Base-by-base conservation (phyloP, 1,140 invertebrate species). In the Lordiphosa clarofinis region DNA sequence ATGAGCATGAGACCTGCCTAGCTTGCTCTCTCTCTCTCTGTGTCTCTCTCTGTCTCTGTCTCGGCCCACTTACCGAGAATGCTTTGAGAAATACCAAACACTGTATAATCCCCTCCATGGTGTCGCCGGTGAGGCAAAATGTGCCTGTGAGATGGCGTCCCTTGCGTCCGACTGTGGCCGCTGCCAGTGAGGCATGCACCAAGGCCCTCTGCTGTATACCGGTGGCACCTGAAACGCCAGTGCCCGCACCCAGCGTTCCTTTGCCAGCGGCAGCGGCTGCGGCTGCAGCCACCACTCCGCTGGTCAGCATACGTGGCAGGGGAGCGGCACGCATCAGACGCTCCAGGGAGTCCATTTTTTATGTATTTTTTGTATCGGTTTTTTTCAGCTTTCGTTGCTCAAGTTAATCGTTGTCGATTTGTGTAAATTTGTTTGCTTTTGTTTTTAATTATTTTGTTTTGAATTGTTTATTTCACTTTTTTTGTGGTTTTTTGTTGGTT, bases 31-130 rank as follows among this genome's bases (percentile, higher is more conserved):
- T 35, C n/a, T 35, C 46, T 44, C 6, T 13, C 31, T 19, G 2
- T 19, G 19, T 19, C 37, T 8, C 28, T 28, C 21, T 35, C 50
- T 43, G 15, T 53, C 35, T 52, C 24, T 46, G 12, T 40, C 28
- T 39, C 15, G 28, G 28, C 5, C 59, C 56, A 91, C 94, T 94
- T 92, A 96, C 95, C 94, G 94, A 95, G 87, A 96, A 96, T 28
- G 95, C 95, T 90, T 96, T 96, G 82, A 96, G 92, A 90, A 96
- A 96, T 71, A 96, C 95, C 72, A 96, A 92, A 90, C 95, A 96
- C 91, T 96, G 95, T 89, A 96, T 96, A 81, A 96, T 96, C 70
- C 95, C 95, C 82, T 96, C 95, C 95, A 96, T 96, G 44, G 95
- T 96, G 90, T 96, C 95, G 28, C 95, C 95, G 28, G 94, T 95